Percentiles rank a stretch among this genome's conserved stretches.
Evolutionary conservation across 2,888 invertebrate species (phyloP).

Genomic region (Ormyrus labotus): DNA sequence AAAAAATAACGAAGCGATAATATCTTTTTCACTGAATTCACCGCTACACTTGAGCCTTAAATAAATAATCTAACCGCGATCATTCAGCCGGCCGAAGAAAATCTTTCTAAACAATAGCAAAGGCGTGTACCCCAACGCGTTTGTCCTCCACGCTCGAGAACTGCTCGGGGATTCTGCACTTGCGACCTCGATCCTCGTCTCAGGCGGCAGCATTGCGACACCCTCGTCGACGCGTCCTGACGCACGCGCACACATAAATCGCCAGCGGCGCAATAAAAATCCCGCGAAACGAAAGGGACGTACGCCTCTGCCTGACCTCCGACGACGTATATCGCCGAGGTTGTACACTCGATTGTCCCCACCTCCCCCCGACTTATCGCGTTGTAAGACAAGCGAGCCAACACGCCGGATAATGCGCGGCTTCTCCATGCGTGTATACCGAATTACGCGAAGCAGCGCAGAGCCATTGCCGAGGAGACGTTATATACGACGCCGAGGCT

Average conservation of each 20-base stretch:
- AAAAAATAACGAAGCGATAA: too few species aligned
- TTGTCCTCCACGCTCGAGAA: too few species aligned
- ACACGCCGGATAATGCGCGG: constrained; percentile 66
- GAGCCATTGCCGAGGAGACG: constrained; percentile 6
- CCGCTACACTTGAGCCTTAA: too few species aligned
- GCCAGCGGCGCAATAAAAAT: constrained; percentile 30
- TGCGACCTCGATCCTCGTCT: constrained; percentile 6
- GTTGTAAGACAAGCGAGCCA: constrained; percentile 70
- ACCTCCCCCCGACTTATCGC: constrained; percentile 65
- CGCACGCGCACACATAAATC: neutral
- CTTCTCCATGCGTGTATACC: constrained; percentile 9
- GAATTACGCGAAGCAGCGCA: constrained; percentile 12
- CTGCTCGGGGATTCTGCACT: too few species aligned
- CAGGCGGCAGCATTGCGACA: constrained; percentile 14
- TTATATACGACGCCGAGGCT: constrained; percentile 14
- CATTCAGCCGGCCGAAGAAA: too few species aligned
- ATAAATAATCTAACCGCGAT: too few species aligned
- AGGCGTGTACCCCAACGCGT: too few species aligned
- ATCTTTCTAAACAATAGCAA: too few species aligned
- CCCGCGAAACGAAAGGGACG: constrained; percentile 48
- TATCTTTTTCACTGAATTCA: too few species aligned
- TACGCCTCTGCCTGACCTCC: constrained; percentile 28
- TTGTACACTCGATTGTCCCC: constrained; percentile 57
- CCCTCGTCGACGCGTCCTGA: neutral
- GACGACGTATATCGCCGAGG: constrained; percentile 14